Evolutionary conservation across 2,113 vertebrate species (phyloP).

Genomic region (Chitala chitala): DNA sequence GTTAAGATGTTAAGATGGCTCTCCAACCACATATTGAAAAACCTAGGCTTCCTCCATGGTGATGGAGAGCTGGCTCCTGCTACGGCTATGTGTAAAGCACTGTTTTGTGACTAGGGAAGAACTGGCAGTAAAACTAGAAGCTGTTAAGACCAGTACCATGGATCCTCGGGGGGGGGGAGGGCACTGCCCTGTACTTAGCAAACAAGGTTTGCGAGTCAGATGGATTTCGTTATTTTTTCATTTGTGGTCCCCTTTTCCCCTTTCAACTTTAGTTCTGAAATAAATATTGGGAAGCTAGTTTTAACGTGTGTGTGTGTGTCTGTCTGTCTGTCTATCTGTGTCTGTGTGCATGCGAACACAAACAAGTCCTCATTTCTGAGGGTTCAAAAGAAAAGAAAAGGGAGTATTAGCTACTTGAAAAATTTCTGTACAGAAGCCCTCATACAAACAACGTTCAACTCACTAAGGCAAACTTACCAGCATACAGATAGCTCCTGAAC

Average conservation of each 20-base stretch:
- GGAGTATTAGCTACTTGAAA: not conserved
- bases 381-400: not conserved
- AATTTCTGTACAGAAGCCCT: not conserved
- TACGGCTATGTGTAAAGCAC: not conserved
- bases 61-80: not conserved
- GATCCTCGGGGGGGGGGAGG: not conserved
- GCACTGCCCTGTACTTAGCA: not conserved
- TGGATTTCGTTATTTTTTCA: not conserved
- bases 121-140: conserved; percentile 5
- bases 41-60: not conserved
- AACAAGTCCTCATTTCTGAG: not conserved
- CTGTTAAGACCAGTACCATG: not conserved
- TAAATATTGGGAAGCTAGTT: too few relatives aligned
- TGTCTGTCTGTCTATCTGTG: too few relatives aligned
- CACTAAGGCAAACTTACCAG: not conserved
- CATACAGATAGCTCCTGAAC: not conserved
- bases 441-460: not conserved
- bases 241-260: not conserved
- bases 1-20: not conserved
- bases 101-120: not conserved
- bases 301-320: too few relatives aligned
- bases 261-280: not conserved
- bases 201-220: not conserved
- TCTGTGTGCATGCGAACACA: too few relatives aligned
- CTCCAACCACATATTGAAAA: not conserved